Conservation (phyloP, 1,140 invertebrate genomes). For the Spodoptera frugiperda region DNA sequence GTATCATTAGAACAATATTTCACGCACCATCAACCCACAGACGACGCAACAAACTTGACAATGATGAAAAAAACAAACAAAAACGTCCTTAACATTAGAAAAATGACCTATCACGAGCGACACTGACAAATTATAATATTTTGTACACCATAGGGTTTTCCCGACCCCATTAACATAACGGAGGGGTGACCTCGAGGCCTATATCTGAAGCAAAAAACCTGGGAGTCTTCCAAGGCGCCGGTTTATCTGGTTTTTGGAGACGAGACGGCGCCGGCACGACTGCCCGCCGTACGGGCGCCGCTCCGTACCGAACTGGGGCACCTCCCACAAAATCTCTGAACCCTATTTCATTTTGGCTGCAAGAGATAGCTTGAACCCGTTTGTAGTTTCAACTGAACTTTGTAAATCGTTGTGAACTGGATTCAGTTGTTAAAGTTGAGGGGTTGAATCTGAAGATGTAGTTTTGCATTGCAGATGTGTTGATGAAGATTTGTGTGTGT, state of each 20-base stretch:
- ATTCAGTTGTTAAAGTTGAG: not conserved
- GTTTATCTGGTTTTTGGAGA: constrained; percentile 66
- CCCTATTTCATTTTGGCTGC: constrained; percentile 32
- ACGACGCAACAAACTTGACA: constrained; percentile 24
- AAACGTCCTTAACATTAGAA: constrained; percentile 44
- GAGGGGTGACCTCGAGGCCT: constrained; percentile 77
- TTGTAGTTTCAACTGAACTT: constrained; percentile 14
- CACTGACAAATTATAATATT: constrained; percentile 78
- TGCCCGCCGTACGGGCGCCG: constrained; percentile 65
- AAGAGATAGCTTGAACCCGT: constrained; percentile 23
- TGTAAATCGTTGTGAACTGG: constrained; percentile 29
- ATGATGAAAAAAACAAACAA: constrained; percentile 49
- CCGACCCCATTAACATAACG: constrained; percentile 79
- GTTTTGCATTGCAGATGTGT: not conserved
- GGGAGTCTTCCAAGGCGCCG: constrained; percentile 76
- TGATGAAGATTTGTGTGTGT: not conserved
- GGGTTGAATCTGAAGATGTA: not conserved
- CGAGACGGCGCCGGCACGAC: constrained; percentile 78
- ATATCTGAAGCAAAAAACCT: constrained; percentile 79
- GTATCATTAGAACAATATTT: not conserved
- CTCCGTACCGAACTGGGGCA: constrained; percentile 58
- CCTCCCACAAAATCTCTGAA: constrained; percentile 24
- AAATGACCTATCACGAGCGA: constrained; percentile 65
- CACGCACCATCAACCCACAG: not conserved
- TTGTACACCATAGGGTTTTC: constrained; percentile 74